Evolutionary conservation across 2,888 invertebrate species (phyloP), one percentile per base, ranked within the genome.

Genomic region (Metalampra italica): DNA sequence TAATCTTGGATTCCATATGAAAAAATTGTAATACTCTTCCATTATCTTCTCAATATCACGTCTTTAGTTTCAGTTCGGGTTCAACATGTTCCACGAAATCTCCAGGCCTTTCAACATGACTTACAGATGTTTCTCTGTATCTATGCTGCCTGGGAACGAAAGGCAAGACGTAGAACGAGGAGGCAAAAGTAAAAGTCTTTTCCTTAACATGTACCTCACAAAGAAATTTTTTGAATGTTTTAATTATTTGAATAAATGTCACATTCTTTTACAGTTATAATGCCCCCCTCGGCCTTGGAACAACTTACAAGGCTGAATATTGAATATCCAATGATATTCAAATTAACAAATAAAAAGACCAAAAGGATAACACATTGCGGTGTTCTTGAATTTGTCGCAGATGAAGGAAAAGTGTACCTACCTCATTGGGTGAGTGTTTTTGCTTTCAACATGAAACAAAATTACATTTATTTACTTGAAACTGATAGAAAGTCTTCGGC

Each of bases 261-360:
- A n/a, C 22, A 3, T 37, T 37, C 7, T 1, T 37, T 92, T 92
- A 46, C 85, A 97, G 98, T 99, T 67, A 98, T 99, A 40, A 98
- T 99, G 97, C 98, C 99, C 8, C 98, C 98, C 0, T 98, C 98
- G 39, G 98, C 98, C 0, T 80, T 99, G 60, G 98, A 99, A 71
- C 94, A 95, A 58, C 91, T 99, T 7, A 98, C 97, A 3, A 91
- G 98, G 52, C 89, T 98, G 15, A 98, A 98, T 80, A 97, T 99
- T 55, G 97, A 96, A 71, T 99, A 99, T 75, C 99, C 99, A 0
- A 99, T 99, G 99, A 91, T 99, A 51, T 99, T 99, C 78, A 98
- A 98, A 78, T 86, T 99, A 34, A 96, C 94, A 29, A 98, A 98
- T 77, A 94, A 93, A 62, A 95, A 94, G 68, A 94, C 94, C 7